These are phyloP conservation scores for Drusus annulatus DNA, from an alignment of 1,140 invertebrate genomes.

Conservation along the genomic window DNA sequence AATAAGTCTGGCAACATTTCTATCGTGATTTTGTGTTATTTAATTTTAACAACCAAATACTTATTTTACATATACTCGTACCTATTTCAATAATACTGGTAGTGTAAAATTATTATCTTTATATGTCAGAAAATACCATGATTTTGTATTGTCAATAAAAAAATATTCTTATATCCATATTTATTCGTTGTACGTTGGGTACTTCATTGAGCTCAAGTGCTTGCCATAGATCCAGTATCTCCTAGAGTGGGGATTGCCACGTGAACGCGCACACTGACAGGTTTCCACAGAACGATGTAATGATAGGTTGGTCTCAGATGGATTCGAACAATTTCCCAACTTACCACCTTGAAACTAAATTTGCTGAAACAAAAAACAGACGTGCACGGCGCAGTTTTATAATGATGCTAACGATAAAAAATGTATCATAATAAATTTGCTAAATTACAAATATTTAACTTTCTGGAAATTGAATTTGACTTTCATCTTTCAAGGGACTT, in stretches of 20 bases:
- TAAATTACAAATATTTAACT: too few relatives aligned
- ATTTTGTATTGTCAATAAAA: too few relatives aligned
- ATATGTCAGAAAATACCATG: too few relatives aligned
- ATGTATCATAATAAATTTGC: too few relatives aligned
- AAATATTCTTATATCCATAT: background rate
- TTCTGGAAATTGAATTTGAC: too few relatives aligned
- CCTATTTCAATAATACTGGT: too few relatives aligned
- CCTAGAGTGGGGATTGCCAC: background rate
- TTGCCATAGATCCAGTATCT: background rate
- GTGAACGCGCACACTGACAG: background rate
- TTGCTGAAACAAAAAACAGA: conserved; percentile 36
- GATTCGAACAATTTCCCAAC: conserved; percentile 47
- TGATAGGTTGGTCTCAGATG: conserved; percentile 44
- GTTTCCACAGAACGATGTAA: conserved; percentile 32
- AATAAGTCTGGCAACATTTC: too few relatives aligned
- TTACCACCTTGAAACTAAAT: conserved; percentile 48
- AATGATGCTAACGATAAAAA: background rate
- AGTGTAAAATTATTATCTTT: too few relatives aligned
- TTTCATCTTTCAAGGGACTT: too few relatives aligned
- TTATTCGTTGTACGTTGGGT: background rate
- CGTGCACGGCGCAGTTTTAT: background rate
- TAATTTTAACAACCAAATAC: too few relatives aligned
- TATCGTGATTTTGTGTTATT: too few relatives aligned
- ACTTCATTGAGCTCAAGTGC: background rate
- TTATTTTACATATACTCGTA: too few relatives aligned